Percentiles rank a stretch among this genome's conserved stretches.
These are phyloP conservation scores for Megamerina dolium DNA, from an alignment of 2,888 invertebrate genomes.

Conservation along the genomic window DNA sequence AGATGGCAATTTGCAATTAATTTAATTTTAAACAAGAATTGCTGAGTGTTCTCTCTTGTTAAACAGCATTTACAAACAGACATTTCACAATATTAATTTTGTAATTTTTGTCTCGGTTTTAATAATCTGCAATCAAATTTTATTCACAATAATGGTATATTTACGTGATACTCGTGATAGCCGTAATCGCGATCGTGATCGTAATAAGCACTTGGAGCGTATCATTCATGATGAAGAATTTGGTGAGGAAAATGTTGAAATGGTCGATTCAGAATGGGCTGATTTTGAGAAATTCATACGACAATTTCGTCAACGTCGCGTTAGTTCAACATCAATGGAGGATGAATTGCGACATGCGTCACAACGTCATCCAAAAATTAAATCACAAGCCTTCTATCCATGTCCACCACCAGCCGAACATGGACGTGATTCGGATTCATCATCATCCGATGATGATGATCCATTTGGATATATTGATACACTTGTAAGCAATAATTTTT, in stretches of 20 bases:
- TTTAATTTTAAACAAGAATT: too few relatives aligned
- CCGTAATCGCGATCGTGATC: conserved; percentile 25
- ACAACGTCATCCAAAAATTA: conserved; percentile 38
- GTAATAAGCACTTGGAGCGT: conserved; percentile 31
- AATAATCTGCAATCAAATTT: too few relatives aligned
- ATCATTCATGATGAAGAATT: conserved; percentile 48
- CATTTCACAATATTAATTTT: too few relatives aligned
- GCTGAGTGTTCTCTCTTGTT: too few relatives aligned
- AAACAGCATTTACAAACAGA: too few relatives aligned
- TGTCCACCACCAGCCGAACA: conserved; percentile 46
- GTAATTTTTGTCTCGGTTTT: too few relatives aligned
- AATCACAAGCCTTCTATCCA: conserved; percentile 47
- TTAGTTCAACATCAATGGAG: conserved; percentile 43
- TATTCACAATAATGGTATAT: too few relatives aligned
- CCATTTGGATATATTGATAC: conserved; percentile 48
- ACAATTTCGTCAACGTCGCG: conserved; percentile 43
- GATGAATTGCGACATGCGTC: conserved; percentile 37
- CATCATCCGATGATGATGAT: conserved; percentile 45
- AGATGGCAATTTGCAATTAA: too few relatives aligned
- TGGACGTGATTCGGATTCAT: conserved; percentile 42
- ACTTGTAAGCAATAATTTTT: conserved; percentile 37
- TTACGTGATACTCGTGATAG: conserved; percentile 17
- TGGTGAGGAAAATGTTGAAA: conserved; percentile 48
- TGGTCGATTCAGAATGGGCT: conserved; percentile 49
- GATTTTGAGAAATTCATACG: conserved; percentile 48